phyloP scores from a whole-genome alignment of 2,797 vertebrate species.

The Alauda arvensis region DNA sequence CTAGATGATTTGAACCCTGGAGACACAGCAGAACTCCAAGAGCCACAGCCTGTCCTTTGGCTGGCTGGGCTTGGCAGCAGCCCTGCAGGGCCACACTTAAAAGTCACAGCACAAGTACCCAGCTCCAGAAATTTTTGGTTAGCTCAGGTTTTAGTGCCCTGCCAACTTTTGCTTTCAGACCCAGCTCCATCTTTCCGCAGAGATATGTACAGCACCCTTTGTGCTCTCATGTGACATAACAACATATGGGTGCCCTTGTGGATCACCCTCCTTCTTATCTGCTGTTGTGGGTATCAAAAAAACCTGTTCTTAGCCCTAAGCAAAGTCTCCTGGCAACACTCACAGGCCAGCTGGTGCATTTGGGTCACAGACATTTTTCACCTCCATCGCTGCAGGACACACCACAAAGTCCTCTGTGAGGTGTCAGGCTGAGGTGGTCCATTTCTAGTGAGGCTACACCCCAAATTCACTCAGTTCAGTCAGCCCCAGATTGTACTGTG shows the following conservation, averaged over 20 bases:
- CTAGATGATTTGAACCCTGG: background rate
- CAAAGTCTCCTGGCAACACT: background rate
- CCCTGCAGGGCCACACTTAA: background rate
- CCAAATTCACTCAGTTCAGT: background rate
- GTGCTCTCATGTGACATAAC: background rate
- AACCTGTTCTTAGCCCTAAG: background rate
- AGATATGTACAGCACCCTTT: background rate
- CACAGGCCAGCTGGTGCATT: background rate
- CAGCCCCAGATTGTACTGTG: fast-evolving
- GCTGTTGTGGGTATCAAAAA: background rate
- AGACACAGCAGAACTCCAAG: fast-evolving
- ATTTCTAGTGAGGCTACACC: background rate
- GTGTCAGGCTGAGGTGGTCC: background rate
- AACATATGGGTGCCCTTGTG: background rate
- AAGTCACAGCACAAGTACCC: background rate
- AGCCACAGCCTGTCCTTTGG: background rate
- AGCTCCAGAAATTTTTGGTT: background rate
- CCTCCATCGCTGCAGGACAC: fast-evolving
- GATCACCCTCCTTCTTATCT: background rate
- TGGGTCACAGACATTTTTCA: background rate
- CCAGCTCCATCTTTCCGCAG: background rate
- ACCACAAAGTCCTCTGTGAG: background rate
- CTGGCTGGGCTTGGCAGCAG: background rate
- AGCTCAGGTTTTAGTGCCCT: background rate
- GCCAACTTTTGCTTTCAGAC: background rate